Evolutionary conservation across 1,140 invertebrate genomes (phyloP), one percentile per base, ranked within the genome.

Genomic region (Zaprionus tsacasi): DNA sequence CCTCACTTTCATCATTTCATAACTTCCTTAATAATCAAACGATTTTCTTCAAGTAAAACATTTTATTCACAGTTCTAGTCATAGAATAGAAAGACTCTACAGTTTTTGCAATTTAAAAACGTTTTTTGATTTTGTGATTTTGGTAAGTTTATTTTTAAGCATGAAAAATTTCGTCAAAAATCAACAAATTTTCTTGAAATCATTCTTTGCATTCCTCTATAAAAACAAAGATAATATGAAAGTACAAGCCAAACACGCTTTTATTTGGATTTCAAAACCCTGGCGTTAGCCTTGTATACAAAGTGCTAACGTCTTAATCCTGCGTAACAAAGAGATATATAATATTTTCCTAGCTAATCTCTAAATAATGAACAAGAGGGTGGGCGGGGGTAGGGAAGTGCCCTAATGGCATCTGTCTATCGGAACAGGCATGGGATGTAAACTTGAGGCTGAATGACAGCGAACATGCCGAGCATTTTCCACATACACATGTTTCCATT

Each of bases 401-500:
- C 57, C 45, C 55, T 67, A 69, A 69, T 75, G 72, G 66, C 38
- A 87, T 74, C 72, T 82, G 76, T 82, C 79, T 52, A 77, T 82
- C 79, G 8, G 6, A 10, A 38, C 33, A 50, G 64, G 71, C 66
- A 73, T 30, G 1, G 27, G 67, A 45, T 86, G 82, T 86, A 86
- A 86, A 59, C 72, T 65, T 68, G 40, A 82, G 67, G 58, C 76
- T 33, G 66, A 77, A 74, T 86, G 82, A 88, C 83, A 87, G 70
- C 38, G 67, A 75, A 82, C 79, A 87, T 79, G 83, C 83, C 82
- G 68, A 79, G 66, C 76, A 87, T 82, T 87, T 87, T 65, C 79
- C 79, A 82, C 79, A 87, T 82, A 87, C 80, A 87, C 77, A 80
- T 82, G 77, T 86, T 87, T 69, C 52, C 77, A 56, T 88, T 88